Percentiles rank a stretch among this genome's conserved stretches.
These are phyloP conservation scores for Hystrix cristata DNA, from an alignment of 2,113 vertebrate genomes.

Conservation along the genomic window DNA sequence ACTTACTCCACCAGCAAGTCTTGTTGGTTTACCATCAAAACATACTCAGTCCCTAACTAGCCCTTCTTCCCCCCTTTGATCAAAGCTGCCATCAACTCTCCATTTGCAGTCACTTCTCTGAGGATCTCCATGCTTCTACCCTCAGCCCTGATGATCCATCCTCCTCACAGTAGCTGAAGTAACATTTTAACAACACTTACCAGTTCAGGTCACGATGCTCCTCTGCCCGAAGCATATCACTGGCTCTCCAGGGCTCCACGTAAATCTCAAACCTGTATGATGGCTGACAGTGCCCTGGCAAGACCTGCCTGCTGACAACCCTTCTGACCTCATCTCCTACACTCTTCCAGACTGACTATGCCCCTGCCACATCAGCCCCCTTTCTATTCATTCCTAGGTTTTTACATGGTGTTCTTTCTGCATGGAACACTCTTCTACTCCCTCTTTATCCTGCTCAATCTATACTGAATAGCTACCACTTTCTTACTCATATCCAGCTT, in stretches of 20 bases:
- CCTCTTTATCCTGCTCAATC: slow-evolving; percentile 15
- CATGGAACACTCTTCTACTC: not conserved
- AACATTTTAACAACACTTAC: not conserved
- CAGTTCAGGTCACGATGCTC: not conserved
- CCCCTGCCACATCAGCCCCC: not conserved
- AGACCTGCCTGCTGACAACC: not conserved
- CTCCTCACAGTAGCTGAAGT: not conserved
- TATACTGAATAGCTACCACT: not conserved
- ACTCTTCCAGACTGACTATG: not conserved
- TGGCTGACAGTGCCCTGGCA: not conserved
- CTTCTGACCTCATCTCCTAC: not conserved
- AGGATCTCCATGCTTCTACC: not conserved
- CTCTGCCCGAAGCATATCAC: not conserved
- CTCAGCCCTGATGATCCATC: not conserved
- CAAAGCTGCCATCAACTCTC: not conserved
- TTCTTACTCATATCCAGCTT: not conserved
- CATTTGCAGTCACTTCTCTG: not conserved
- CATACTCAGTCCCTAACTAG: not conserved
- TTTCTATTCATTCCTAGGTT: slow-evolving; percentile 15
- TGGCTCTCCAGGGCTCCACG: not conserved
- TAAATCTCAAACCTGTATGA: not conserved
- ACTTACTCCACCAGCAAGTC: not conserved
- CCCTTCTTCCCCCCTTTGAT: not conserved
- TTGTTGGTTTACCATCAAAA: not conserved
- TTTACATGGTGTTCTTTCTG: not conserved